Percentiles rank a stretch among this genome's conserved stretches.
These are phyloP conservation scores for Stigmatopora argus DNA, from an alignment of 2,113 vertebrate genomes.

Conservation along the genomic window DNA sequence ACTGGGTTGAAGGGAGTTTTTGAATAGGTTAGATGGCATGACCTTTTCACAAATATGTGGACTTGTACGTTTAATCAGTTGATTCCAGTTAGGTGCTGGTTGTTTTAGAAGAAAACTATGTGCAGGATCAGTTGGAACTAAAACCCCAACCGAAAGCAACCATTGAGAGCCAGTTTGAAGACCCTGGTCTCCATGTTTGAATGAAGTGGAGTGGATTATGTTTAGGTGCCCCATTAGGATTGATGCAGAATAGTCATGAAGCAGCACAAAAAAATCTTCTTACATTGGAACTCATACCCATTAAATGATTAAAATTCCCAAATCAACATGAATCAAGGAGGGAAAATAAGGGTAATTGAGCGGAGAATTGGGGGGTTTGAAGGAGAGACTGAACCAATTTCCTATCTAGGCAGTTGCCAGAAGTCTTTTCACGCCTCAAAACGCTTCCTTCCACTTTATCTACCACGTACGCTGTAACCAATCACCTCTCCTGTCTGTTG, in stretches of 20 bases:
- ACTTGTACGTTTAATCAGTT: no score
- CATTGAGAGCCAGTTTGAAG: no score
- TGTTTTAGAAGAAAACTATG: no score
- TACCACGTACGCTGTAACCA: slow-evolving; percentile 41
- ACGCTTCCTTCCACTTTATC: slow-evolving; percentile 36
- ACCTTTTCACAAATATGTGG: no score
- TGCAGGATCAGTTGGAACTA: no score
- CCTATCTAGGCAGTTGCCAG: slow-evolving; percentile 42
- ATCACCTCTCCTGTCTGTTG: slow-evolving; percentile 49
- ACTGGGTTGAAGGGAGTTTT: background rate
- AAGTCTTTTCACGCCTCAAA: slow-evolving; percentile 47
- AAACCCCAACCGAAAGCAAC: no score
- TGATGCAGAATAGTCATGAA: background rate
- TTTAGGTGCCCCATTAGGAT: background rate
- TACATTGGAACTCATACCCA: background rate
- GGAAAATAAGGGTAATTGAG: slow-evolving; percentile 44
- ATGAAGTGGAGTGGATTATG: no score
- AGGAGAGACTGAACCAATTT: slow-evolving; percentile 45
- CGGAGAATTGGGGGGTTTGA: slow-evolving; percentile 34
- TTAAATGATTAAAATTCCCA: slow-evolving; percentile 52
- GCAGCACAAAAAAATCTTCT: background rate
- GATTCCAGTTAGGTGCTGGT: no score
- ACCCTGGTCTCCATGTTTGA: no score
- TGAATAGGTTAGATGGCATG: background rate
- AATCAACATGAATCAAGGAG: slow-evolving; percentile 41